Percentiles rank a stretch among this genome's conserved stretches.
Evolutionary conservation across 1,140 invertebrate species (phyloP).

Genomic region (Theocolax elegans): DNA sequence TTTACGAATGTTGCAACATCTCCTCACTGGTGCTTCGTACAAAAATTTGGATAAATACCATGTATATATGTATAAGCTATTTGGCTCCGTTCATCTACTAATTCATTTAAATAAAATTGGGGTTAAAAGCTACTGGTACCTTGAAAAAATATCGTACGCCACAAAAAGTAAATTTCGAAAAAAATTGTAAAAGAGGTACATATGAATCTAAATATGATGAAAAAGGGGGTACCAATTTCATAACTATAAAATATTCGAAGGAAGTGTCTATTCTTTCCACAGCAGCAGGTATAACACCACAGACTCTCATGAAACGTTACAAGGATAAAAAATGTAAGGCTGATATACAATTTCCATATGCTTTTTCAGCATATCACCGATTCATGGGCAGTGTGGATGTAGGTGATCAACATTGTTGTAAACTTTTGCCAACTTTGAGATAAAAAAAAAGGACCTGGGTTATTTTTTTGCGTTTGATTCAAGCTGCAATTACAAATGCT

Average conservation of each 20-base stretch:
- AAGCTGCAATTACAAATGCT: too few relatives aligned
- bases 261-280: too few relatives aligned
- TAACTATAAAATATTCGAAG: neutral
- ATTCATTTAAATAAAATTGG: conserved; percentile 23
- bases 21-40: neutral
- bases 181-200: neutral
- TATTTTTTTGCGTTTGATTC: too few relatives aligned
- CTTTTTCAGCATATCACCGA: neutral
- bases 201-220: neutral
- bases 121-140: conserved; percentile 20
- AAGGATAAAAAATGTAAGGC: neutral
- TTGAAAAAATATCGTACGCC: neutral
- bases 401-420: neutral
- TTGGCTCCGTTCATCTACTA: conserved; percentile 46
- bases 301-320: neutral
- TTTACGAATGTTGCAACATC: neutral
- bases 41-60: neutral
- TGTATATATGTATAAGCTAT: conserved; percentile 59
- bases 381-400: neutral
- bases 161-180: conserved; percentile 2
- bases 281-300: too few relatives aligned
- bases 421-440: neutral
- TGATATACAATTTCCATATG: neutral
- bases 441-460: neutral
- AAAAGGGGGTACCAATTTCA: neutral